Evolutionary conservation across 2,113 vertebrate species (phyloP).

Genomic region (Symphodus melops): DNA sequence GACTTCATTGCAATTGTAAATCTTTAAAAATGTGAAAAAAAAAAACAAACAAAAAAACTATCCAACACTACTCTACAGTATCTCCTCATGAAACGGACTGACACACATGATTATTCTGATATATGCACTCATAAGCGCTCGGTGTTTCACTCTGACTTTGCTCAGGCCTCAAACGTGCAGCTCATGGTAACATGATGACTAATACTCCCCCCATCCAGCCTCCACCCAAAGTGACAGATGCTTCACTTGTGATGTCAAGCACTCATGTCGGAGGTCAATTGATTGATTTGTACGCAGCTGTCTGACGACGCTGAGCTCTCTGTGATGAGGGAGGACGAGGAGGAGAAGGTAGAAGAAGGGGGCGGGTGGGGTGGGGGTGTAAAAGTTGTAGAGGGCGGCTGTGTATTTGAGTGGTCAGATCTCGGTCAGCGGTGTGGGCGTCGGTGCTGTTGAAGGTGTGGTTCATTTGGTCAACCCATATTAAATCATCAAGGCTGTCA

Average conservation of each 20-base stretch:
- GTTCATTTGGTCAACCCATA: constrained; percentile 79
- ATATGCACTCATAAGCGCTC: constrained; percentile 35
- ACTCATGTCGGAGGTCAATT: constrained; percentile 73
- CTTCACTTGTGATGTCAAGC: constrained; percentile 69
- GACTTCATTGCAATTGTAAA: constrained; percentile 15
- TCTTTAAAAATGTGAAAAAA: constrained; percentile 15
- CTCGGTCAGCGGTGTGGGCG: constrained; percentile 60
- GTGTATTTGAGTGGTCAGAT: constrained; percentile 53
- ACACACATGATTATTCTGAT: constrained; percentile 23
- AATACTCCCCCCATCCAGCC: not conserved
- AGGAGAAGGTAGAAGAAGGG: too few relatives aligned
- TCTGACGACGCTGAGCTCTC: constrained; percentile 42
- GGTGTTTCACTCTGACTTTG: constrained; percentile 35
- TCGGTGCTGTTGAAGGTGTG: constrained; percentile 70
- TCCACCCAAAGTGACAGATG: constrained; percentile 67
- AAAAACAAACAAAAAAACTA: constrained; percentile 6
- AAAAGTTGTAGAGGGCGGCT: constrained; percentile 39
- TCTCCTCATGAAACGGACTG: constrained; percentile 37
- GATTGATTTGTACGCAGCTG: constrained; percentile 76
- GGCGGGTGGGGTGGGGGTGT: not conserved
- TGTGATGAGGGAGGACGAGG: not conserved
- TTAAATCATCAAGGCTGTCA: constrained; percentile 77
- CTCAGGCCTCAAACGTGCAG: constrained; percentile 37
- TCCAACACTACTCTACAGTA: constrained; percentile 27
- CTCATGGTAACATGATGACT: constrained; percentile 59